Conservation (phyloP, 2,888 invertebrate species). For the Trilocha varians region DNA sequence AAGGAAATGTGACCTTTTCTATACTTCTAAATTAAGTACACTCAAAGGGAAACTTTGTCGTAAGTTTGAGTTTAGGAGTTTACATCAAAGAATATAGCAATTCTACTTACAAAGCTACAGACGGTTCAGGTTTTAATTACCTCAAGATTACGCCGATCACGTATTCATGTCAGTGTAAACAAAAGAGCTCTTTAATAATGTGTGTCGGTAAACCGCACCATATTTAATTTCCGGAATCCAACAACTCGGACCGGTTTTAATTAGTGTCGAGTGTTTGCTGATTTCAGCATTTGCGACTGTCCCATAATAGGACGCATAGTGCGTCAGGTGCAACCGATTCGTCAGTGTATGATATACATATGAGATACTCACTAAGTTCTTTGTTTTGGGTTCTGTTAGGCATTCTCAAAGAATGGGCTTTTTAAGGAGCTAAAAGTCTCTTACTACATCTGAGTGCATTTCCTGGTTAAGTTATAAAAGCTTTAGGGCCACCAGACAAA, state of each 20-base stretch:
- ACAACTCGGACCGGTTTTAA: constrained; percentile 17
- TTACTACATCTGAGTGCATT: no score
- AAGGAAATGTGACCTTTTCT: no score
- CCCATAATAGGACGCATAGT: constrained; percentile 10
- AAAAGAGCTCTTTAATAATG: background rate
- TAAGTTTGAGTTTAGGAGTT: no score
- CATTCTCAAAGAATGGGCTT: no score
- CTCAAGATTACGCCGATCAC: background rate
- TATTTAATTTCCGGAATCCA: constrained; percentile 11
- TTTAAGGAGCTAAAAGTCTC: no score
- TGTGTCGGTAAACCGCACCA: background rate
- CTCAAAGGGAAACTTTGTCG: no score
- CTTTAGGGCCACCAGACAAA: no score
- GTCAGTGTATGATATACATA: no score
- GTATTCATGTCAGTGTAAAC: constrained; percentile 1
- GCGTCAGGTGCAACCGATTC: constrained; percentile 9
- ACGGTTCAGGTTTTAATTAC: background rate
- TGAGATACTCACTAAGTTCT: no score
- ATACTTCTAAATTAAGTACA: no score
- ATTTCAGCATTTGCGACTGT: constrained; percentile 13
- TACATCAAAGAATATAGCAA: background rate
- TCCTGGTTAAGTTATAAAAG: no score
- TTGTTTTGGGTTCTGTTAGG: no score
- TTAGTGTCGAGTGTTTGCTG: constrained; percentile 18
- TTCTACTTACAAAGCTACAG: background rate